Evolutionary conservation across 2,888 invertebrate species (phyloP).

Genomic region (Plagodis pulveraria): DNA sequence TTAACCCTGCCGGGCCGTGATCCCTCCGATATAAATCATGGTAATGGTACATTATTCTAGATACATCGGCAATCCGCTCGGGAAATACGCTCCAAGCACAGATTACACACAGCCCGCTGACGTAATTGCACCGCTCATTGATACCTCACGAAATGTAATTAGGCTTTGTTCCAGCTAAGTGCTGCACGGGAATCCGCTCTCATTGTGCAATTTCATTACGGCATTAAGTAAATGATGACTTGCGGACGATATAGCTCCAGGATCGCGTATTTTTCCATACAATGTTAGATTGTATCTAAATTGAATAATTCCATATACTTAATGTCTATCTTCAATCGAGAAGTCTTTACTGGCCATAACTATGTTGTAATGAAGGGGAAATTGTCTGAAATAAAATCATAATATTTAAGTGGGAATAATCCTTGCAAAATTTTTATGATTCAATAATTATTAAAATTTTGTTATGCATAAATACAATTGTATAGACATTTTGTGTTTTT

Average conservation of each 20-base stretch:
- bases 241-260: constrained; percentile 41
- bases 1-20: constrained; percentile 73
- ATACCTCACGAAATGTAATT: constrained; percentile 81
- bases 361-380: not conserved
- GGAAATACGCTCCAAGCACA: constrained; percentile 72
- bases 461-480: no score
- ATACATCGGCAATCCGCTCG: constrained; percentile 75
- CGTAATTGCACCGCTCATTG: constrained; percentile 80
- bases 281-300: constrained; percentile 38
- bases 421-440: no score
- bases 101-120: constrained; percentile 73
- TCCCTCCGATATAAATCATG: constrained; percentile 80
- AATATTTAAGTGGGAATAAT: no score
- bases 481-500: no score
- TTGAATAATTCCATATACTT: constrained; percentile 35
- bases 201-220: constrained; percentile 67
- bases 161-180: constrained; percentile 75
- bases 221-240: constrained; percentile 68
- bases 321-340: constrained; percentile 3
- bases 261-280: constrained; percentile 34
- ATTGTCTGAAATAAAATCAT: not conserved
- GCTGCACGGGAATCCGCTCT: constrained; percentile 59
- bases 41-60: constrained; percentile 82
- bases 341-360: not conserved
- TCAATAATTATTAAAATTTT: no score